These are phyloP conservation scores for Rotaria magnacalcarata DNA, from an alignment of 2,888 invertebrate genomes.

Conservation along the genomic window DNA sequence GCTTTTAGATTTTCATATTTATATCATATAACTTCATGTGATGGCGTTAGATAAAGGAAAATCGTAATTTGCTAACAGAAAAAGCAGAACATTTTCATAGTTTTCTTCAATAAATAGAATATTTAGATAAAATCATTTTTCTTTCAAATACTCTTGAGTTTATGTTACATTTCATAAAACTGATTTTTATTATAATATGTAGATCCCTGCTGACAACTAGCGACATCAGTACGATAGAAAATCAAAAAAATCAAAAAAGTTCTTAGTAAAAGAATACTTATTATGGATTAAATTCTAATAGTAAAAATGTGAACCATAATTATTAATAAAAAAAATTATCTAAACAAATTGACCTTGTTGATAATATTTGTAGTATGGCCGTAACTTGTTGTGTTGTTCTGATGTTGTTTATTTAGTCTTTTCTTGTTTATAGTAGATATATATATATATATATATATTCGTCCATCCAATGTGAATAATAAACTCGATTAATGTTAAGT, in stretches of 20 bases:
- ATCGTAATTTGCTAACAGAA: too few relatives aligned
- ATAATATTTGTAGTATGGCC: slow-evolving; percentile 13
- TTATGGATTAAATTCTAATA: not conserved
- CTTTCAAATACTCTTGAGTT: too few relatives aligned
- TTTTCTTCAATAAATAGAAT: too few relatives aligned
- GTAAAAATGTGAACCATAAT: not conserved
- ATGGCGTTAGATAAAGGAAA: too few relatives aligned
- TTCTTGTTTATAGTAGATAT: not conserved
- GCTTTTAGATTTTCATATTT: too few relatives aligned
- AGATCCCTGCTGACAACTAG: not conserved
- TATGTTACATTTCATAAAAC: too few relatives aligned
- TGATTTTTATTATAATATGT: not conserved
- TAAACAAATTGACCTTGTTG: slow-evolving; percentile 18
- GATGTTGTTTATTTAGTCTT: slow-evolving; percentile 14
- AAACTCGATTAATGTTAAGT: slow-evolving; percentile 24
- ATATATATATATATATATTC: not conserved
- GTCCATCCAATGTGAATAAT: slow-evolving; percentile 21
- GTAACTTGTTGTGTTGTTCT: slow-evolving; percentile 16
- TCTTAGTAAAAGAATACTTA: not conserved
- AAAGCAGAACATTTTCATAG: too few relatives aligned
- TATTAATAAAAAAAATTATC: not conserved
- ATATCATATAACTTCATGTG: too few relatives aligned
- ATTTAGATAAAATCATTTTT: too few relatives aligned
- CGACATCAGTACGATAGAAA: not conserved
- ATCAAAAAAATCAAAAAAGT: not conserved